Evolutionary conservation across 2,888 invertebrate species (phyloP).

Genomic region (Ochropacha duplaris): DNA sequence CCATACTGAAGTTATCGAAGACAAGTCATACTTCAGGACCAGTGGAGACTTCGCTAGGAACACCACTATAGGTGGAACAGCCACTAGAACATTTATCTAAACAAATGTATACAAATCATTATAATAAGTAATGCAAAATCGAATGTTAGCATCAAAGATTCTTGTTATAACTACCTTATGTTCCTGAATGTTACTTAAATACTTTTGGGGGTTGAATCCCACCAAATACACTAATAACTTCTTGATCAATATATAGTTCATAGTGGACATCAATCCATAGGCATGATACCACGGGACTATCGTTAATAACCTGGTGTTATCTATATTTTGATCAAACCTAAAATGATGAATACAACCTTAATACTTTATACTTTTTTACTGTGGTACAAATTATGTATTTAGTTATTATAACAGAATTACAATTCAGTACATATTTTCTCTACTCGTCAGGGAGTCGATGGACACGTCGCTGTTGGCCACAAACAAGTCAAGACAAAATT

Average conservation of each 20-base stretch:
- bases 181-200: constrained; percentile 84
- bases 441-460: too few species aligned
- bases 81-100: constrained; percentile 49
- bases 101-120: constrained; percentile 11
- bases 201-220: constrained; percentile 87
- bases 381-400: too few species aligned
- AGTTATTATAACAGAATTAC: too few species aligned
- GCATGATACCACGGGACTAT: constrained; percentile 92
- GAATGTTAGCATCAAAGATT: too few species aligned
- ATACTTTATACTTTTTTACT: too few species aligned
- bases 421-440: too few species aligned
- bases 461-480: too few species aligned
- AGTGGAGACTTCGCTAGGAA: constrained; percentile 55
- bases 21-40: constrained; percentile 54
- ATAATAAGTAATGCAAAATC: too few species aligned
- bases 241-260: constrained; percentile 79
- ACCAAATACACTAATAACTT: constrained; percentile 76
- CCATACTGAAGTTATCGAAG: constrained; percentile 47
- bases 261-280: constrained; percentile 86
- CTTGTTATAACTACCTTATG: constrained; percentile 80
- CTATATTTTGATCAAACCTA: constrained; percentile 9
- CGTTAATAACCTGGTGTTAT: constrained; percentile 64
- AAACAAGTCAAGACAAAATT: too few species aligned
- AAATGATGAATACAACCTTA: background rate
- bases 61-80: constrained; percentile 63